phyloP scores from a whole-genome alignment of 2,888 invertebrate genomes.

The Tupiocoris notatus region DNA sequence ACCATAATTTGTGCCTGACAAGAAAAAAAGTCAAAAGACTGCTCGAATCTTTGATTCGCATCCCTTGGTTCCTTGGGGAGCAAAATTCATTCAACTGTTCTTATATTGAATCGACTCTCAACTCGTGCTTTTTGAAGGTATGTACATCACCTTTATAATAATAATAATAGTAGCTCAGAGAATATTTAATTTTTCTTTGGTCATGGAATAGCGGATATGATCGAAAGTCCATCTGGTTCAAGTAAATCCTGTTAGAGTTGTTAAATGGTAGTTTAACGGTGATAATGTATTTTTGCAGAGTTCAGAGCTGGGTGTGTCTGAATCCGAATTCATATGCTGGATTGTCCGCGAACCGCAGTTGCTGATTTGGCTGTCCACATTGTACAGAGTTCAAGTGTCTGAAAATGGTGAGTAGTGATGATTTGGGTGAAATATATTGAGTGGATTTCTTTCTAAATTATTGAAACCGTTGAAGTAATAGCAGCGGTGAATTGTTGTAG shows the following conservation, averaged over 20 bases:
- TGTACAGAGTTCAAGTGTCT: conserved; percentile 62
- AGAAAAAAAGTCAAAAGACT: conserved; percentile 63
- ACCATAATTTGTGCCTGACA: conserved; percentile 73
- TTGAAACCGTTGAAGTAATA: too few relatives aligned
- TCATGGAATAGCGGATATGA: too few relatives aligned
- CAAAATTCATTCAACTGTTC: conserved; percentile 63
- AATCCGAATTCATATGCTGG: conserved; percentile 70
- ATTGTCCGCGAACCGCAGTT: conserved; percentile 63
- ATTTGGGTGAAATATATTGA: too few relatives aligned
- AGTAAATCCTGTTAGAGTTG: too few relatives aligned
- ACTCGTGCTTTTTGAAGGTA: conserved; percentile 71
- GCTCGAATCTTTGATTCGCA: conserved; percentile 63
- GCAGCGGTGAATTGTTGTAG: too few relatives aligned
- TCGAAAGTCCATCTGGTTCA: too few relatives aligned
- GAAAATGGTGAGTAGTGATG: conserved; percentile 57
- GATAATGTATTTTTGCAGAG: too few relatives aligned
- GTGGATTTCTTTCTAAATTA: too few relatives aligned
- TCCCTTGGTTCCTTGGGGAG: conserved; percentile 64
- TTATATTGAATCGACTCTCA: conserved; percentile 65
- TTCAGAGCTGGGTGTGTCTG: conserved; percentile 67
- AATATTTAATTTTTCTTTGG: too few relatives aligned
- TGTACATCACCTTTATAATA: neutral
- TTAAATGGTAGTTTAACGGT: too few relatives aligned
- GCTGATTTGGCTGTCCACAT: conserved; percentile 65
- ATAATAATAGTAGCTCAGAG: too few relatives aligned